phyloP scores from a whole-genome alignment of 2,113 vertebrate genomes.

The Stigmatopora argus region DNA sequence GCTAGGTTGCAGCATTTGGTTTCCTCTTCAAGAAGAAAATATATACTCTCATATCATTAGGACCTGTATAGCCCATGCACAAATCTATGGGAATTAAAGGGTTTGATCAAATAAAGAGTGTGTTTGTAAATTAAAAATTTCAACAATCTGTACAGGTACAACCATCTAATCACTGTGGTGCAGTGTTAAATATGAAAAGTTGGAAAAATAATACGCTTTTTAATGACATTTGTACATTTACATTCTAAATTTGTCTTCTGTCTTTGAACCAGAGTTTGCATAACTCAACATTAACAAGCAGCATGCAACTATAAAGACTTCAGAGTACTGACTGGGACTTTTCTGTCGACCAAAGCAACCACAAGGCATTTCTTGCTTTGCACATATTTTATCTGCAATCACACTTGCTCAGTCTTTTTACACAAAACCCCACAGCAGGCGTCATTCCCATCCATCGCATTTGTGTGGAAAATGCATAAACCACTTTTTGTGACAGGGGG shows the following conservation, averaged over 20 bases:
- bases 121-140: not conserved
- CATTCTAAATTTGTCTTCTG: not conserved
- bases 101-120: constrained; percentile 24
- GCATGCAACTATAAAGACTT: not conserved
- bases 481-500: not conserved
- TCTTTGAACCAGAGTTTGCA: not conserved
- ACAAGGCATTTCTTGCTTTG: not conserved
- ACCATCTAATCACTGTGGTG: not conserved
- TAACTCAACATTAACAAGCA: not conserved
- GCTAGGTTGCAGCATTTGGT: constrained; percentile 21
- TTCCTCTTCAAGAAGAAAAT: constrained; percentile 37
- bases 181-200: not conserved
- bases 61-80: constrained; percentile 17
- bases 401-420: not conserved
- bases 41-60: constrained; percentile 33
- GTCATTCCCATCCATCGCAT: not conserved
- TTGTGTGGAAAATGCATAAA: not conserved
- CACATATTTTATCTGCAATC: not conserved
- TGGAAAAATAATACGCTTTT: not conserved
- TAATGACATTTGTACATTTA: not conserved
- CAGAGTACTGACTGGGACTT: not conserved
- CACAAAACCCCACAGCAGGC: not conserved
- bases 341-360: not conserved
- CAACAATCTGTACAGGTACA: not conserved
- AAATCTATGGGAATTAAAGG: not conserved